These are phyloP conservation scores for Drosophila insularis DNA, from an alignment of 1,140 invertebrate species.

Conservation along the genomic window DNA sequence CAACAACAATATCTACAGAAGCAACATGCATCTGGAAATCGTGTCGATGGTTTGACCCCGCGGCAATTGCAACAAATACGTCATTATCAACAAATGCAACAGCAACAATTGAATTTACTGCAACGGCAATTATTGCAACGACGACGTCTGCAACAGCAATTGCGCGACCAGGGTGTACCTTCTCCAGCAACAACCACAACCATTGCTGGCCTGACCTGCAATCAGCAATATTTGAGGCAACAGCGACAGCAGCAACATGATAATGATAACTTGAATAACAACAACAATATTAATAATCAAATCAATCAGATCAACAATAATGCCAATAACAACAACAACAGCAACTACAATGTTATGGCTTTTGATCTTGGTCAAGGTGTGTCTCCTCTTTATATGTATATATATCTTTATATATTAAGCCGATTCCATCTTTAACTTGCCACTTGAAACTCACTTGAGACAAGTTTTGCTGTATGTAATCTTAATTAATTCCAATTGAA, in stretches of 20 bases:
- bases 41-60: slow-evolving; percentile 45
- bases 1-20: slow-evolving; percentile 15
- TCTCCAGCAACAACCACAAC: slow-evolving; percentile 41
- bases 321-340: slow-evolving; percentile 14
- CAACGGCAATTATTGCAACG: slow-evolving; percentile 73
- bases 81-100: slow-evolving; percentile 76
- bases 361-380: slow-evolving; percentile 52
- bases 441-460: slow-evolving; percentile 33
- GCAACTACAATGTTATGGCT: slow-evolving; percentile 42
- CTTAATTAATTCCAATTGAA: slow-evolving; percentile 62
- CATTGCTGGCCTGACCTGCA: slow-evolving; percentile 63
- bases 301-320: slow-evolving; percentile 25
- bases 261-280: slow-evolving; percentile 57
- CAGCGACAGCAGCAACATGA: slow-evolving; percentile 64
- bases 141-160: slow-evolving; percentile 67
- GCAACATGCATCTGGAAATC: slow-evolving; percentile 35
- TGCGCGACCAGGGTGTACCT: slow-evolving; percentile 64
- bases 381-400: slow-evolving; percentile 19
- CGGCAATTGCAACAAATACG: slow-evolving; percentile 75
- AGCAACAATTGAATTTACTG: slow-evolving; percentile 73
- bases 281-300: slow-evolving; percentile 51
- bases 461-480: slow-evolving; percentile 34
- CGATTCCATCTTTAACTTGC: not conserved
- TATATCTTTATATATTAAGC: slow-evolving; percentile 5
- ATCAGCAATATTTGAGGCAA: slow-evolving; percentile 77